Evolutionary conservation across 2,113 vertebrate genomes (phyloP).

Genomic region (Cinclus cinclus): DNA sequence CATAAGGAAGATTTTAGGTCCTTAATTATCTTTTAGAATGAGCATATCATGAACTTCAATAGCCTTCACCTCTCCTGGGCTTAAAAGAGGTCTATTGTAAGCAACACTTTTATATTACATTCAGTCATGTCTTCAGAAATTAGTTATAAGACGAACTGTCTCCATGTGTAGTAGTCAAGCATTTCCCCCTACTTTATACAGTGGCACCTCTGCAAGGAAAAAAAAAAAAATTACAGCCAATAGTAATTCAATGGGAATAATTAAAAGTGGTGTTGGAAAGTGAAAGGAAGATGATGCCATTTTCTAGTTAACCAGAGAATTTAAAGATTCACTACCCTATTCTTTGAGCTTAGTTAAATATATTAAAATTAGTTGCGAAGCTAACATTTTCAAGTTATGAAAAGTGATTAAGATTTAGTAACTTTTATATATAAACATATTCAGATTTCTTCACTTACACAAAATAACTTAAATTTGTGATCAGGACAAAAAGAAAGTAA

Average conservation of each 20-base stretch:
- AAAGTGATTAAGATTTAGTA: neutral
- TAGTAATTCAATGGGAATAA: slow-evolving; percentile 68
- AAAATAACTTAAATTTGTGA: neutral
- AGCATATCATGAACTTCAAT: neutral
- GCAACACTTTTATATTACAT: slow-evolving; percentile 54
- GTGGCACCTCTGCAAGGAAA: slow-evolving; percentile 39
- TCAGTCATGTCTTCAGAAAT: slow-evolving; percentile 59
- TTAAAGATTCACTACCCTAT: slow-evolving; percentile 63
- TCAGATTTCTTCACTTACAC: neutral
- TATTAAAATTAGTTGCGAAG: slow-evolving; percentile 24
- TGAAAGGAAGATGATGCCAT: slow-evolving; percentile 64
- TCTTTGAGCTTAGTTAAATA: slow-evolving; percentile 59
- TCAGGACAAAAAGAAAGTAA: neutral
- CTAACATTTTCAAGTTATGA: slow-evolving; percentile 26
- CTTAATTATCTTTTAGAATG: slow-evolving; percentile 3
- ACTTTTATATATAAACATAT: neutral
- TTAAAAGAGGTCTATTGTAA: slow-evolving; percentile 59
- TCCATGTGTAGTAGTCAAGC: slow-evolving; percentile 55
- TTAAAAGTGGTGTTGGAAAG: slow-evolving; percentile 52
- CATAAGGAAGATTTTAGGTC: neutral
- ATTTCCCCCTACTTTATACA: slow-evolving; percentile 39
- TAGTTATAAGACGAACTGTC: slow-evolving; percentile 65
- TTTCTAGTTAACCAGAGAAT: slow-evolving; percentile 72
- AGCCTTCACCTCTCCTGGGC: slow-evolving; percentile 2
- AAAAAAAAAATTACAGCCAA: slow-evolving; percentile 62